Percentiles rank a stretch among this genome's conserved stretches.
Evolutionary conservation across 2,888 invertebrate species (phyloP).

Genomic region (Protula sp.): DNA sequence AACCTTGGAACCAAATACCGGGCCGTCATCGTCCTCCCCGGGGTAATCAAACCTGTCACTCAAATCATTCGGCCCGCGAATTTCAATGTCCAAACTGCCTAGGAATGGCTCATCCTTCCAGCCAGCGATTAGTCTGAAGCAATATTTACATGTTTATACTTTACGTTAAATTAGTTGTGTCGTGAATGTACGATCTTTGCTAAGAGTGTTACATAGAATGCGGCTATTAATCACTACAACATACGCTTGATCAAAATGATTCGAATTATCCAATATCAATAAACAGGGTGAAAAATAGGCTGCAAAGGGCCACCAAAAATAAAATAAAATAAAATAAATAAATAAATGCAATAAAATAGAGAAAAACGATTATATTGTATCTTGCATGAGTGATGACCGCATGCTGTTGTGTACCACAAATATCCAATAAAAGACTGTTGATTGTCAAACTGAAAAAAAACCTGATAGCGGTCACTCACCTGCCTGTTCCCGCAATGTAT

Average conservation of each 20-base stretch:
- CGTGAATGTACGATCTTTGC: not conserved
- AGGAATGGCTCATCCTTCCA: slow-evolving; percentile 34
- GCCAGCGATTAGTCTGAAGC: slow-evolving; percentile 32
- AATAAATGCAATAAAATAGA: too few species aligned
- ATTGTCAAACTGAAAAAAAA: slow-evolving; percentile 13
- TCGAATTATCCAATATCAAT: too few species aligned
- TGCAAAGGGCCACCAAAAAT: too few species aligned
- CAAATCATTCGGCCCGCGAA: not conserved
- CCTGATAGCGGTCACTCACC: too few species aligned
- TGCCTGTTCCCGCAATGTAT: too few species aligned
- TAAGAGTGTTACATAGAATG: not conserved
- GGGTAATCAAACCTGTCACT: not conserved
- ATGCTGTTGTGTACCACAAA: not conserved
- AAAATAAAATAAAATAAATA: too few species aligned
- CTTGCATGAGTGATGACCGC: not conserved
- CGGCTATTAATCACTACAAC: not conserved
- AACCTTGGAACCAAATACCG: not conserved
- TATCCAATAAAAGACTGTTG: too few species aligned
- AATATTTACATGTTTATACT: not conserved
- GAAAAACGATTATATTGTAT: too few species aligned
- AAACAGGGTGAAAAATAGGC: too few species aligned
- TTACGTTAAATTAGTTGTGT: not conserved
- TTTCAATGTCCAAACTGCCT: slow-evolving; percentile 5
- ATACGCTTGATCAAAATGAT: not conserved
- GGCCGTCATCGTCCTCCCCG: not conserved